Evolutionary conservation across 2,113 vertebrate species (phyloP).

Genomic region (Pionites leucogaster): DNA sequence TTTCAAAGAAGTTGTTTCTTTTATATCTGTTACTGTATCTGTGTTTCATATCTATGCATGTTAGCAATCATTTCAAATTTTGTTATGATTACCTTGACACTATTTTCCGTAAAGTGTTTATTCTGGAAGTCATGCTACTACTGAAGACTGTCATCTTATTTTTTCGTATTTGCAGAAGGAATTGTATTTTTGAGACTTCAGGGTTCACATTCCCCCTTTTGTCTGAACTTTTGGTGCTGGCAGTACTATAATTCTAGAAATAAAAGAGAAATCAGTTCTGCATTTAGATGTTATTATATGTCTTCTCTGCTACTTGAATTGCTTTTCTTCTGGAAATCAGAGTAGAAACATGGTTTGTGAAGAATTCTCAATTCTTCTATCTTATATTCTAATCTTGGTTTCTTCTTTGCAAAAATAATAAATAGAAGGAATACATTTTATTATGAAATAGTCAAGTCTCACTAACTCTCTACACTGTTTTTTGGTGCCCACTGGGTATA

Average conservation of each 20-base stretch:
- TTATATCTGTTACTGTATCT: not conserved
- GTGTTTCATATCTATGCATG: not conserved
- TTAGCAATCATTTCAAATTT: not conserved
- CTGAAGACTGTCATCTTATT: not conserved
- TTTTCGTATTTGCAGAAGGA: not conserved
- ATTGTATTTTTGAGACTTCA: not conserved
- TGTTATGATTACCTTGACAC: not conserved
- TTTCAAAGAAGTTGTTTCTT: not conserved
- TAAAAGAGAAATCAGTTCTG: not conserved
- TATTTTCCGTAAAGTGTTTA: not conserved
- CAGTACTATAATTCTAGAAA: not conserved
- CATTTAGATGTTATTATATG: not conserved
- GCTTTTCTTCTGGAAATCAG: not conserved
- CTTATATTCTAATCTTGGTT: not conserved
- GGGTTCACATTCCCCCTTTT: not conserved
- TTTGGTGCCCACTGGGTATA: not conserved
- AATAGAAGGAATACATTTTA: slow-evolving; percentile 22
- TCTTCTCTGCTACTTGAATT: not conserved
- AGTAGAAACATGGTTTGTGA: not conserved
- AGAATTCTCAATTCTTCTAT: not conserved
- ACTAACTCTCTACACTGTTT: not conserved
- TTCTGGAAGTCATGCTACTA: not conserved
- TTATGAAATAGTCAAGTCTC: not conserved
- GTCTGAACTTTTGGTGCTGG: not conserved
- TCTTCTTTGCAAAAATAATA: slow-evolving; percentile 32